A percentile compares a stretch with the other conserved stretches of the same genome.
Conservation (phyloP, 2,888 invertebrate species). For the Phengaris arion region DNA sequence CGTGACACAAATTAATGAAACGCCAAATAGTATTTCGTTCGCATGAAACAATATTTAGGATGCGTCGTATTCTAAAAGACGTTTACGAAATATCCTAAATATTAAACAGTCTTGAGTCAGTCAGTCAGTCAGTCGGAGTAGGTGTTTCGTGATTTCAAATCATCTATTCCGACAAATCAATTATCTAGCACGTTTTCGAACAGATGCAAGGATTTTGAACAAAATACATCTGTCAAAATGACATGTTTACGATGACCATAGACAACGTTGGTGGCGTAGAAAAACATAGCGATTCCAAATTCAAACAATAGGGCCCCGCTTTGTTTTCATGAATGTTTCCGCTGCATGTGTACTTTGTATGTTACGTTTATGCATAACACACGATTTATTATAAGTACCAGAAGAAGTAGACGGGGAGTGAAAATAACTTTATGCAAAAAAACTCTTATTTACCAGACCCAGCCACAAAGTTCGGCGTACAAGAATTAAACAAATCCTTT, state of each 20-base stretch:
- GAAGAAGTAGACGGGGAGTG: not conserved
- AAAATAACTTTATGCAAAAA: not conserved
- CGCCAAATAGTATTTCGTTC: too few relatives aligned
- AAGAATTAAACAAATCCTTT: not conserved
- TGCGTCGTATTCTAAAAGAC: too few relatives aligned
- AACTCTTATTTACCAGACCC: not conserved
- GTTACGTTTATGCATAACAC: not conserved
- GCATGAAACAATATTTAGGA: too few relatives aligned
- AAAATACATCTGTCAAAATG: constrained; percentile 33
- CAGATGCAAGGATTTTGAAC: constrained; percentile 31
- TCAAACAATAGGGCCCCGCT: constrained; percentile 56
- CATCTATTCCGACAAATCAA: not conserved
- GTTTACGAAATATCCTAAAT: too few relatives aligned
- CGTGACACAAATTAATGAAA: too few relatives aligned
- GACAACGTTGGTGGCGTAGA: constrained; percentile 59
- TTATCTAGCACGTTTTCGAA: not conserved
- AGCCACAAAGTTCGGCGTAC: not conserved
- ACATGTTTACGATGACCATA: constrained; percentile 38
- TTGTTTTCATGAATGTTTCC: constrained; percentile 67
- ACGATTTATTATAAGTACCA: not conserved
- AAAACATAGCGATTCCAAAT: constrained; percentile 40
- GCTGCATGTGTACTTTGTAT: constrained; percentile 45
- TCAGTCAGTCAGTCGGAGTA: too few relatives aligned
- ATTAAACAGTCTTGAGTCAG: too few relatives aligned
- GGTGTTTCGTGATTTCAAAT: not conserved